Conservation (phyloP, 2,888 invertebrate genomes). For the Hipparchia sbordonii region DNA sequence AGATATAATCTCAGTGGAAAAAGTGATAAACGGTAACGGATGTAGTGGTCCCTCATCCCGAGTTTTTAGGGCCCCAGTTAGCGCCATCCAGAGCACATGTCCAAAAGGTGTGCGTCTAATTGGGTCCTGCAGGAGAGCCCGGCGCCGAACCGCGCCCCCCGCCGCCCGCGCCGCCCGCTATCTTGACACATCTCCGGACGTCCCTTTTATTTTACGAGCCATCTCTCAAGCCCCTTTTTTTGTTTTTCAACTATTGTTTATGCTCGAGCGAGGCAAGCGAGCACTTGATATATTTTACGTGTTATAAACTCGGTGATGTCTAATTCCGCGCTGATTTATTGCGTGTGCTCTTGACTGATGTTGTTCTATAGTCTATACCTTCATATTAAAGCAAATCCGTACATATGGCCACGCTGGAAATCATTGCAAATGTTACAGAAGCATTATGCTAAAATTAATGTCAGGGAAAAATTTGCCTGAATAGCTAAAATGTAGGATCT, state of each 20-base stretch:
- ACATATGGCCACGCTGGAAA: neutral
- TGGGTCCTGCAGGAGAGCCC: slow-evolving; percentile 70
- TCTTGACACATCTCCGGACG: slow-evolving; percentile 82
- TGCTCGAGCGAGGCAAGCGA: slow-evolving; percentile 46
- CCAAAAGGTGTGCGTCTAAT: slow-evolving; percentile 82
- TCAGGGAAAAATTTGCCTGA: too few relatives aligned
- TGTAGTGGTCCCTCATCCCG: slow-evolving; percentile 65
- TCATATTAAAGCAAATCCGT: neutral
- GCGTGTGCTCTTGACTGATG: neutral
- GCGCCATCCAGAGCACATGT: slow-evolving; percentile 76
- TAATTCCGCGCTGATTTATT: slow-evolving; percentile 59
- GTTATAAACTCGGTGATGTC: slow-evolving; percentile 62
- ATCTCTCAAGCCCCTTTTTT: slow-evolving; percentile 68
- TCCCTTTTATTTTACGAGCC: slow-evolving; percentile 81
- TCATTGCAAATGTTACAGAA: too few relatives aligned
- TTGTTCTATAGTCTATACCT: neutral
- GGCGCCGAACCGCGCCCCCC: slow-evolving; percentile 47
- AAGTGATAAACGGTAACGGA: slow-evolving; percentile 73
- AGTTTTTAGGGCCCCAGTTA: slow-evolving; percentile 72
- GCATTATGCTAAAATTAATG: too few relatives aligned
- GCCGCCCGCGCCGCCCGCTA: slow-evolving; percentile 75
- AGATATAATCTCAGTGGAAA: slow-evolving; percentile 45
- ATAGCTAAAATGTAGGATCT: too few relatives aligned
- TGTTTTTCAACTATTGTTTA: slow-evolving; percentile 71
- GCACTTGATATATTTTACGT: slow-evolving; percentile 70